A percentile compares a stretch with the other conserved stretches of the same genome.
These are phyloP conservation scores for Pangasianodon hypophthalmus DNA, from an alignment of 2,113 vertebrate genomes.

Conservation along the genomic window DNA sequence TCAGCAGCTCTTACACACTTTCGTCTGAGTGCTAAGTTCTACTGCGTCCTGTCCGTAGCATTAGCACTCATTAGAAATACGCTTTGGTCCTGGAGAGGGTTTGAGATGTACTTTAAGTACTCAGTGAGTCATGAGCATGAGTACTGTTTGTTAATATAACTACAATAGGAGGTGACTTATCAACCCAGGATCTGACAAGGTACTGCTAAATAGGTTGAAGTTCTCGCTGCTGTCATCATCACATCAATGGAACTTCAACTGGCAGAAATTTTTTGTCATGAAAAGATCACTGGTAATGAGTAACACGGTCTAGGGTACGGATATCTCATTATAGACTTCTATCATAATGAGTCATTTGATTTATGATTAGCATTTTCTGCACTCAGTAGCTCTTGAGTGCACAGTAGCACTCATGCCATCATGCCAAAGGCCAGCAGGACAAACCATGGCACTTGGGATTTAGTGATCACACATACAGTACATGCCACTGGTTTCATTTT, in stretches of 20 bases:
- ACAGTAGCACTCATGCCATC: background rate
- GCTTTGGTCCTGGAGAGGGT: constrained; percentile 25
- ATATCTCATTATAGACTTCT: background rate
- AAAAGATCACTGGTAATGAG: background rate
- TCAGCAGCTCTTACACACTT: constrained; percentile 45
- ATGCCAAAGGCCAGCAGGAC: background rate
- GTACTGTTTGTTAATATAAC: background rate
- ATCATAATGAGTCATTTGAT: background rate
- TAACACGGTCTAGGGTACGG: background rate
- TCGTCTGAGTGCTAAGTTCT: constrained; percentile 19
- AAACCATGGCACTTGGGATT: background rate
- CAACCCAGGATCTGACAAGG: constrained; percentile 22
- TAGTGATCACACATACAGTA: background rate
- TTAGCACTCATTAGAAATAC: constrained; percentile 41
- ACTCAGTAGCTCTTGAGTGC: background rate
- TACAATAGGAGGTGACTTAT: background rate
- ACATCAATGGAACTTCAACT: background rate
- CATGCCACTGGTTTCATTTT: background rate
- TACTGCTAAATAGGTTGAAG: constrained; percentile 27
- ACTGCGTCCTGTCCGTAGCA: constrained; percentile 21
- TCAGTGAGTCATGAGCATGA: constrained; percentile 13
- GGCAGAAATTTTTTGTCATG: background rate
- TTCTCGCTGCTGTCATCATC: background rate
- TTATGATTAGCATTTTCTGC: background rate
- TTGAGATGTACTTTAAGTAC: constrained; percentile 28